Percentiles rank a stretch among this genome's conserved stretches.
Evolutionary conservation across 2,888 invertebrate genomes (phyloP).

Genomic region (Orthonychiurus folsomi): DNA sequence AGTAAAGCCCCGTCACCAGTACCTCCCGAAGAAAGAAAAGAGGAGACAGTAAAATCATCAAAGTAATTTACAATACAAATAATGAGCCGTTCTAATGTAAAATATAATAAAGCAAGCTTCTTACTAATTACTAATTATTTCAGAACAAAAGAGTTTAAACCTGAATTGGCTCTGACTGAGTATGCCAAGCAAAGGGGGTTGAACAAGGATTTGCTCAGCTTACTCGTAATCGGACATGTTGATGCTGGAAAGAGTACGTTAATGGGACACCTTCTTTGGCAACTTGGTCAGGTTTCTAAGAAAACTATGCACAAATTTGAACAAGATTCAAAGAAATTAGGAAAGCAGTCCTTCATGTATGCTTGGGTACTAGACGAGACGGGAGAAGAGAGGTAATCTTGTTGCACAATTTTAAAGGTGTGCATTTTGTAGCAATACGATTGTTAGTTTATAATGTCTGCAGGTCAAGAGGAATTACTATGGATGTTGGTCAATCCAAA

Average conservation of each 20-base stretch:
- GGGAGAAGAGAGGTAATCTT: constrained; percentile 79
- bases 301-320: constrained; percentile 92
- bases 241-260: constrained; percentile 94
- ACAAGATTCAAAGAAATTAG: constrained; percentile 90
- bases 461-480: constrained; percentile 89
- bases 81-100: neutral
- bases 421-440: constrained; percentile 4
- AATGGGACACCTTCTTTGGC: constrained; percentile 89
- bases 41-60: constrained; percentile 19
- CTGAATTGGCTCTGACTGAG: constrained; percentile 51
- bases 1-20: constrained; percentile 27
- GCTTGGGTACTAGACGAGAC: constrained; percentile 99
- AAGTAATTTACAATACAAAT: constrained; percentile 21
- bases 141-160: constrained; percentile 31
- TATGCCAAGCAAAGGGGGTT: constrained; percentile 65
- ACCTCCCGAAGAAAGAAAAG: constrained; percentile 17
- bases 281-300: constrained; percentile 76
- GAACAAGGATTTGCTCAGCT: constrained; percentile 78
- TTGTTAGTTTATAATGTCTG: constrained; percentile 11
- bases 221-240: constrained; percentile 91
- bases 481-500: constrained; percentile 90
- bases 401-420: constrained; percentile 4
- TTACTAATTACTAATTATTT: too few relatives aligned
- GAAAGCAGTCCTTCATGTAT: constrained; percentile 95
- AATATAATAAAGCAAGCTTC: neutral